Base-by-base conservation (phyloP, 2,113 vertebrate genomes). In the Athene noctua region DNA sequence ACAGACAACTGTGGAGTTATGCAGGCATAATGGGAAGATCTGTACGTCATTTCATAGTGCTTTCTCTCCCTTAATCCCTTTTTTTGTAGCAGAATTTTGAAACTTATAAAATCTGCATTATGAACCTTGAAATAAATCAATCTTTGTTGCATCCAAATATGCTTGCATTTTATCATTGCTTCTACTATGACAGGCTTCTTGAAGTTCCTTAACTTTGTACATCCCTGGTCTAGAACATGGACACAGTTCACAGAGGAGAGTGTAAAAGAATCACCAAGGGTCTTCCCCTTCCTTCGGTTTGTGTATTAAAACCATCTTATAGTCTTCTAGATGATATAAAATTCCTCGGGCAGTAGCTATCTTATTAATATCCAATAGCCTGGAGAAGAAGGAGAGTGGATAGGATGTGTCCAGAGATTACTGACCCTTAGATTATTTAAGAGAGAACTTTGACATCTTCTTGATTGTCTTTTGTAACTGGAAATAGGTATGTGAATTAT, bases 221-320 rank as follows among this genome's bases (percentile, higher is more conserved):
- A 27, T 0, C 0, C 17, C 4, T 46, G 5, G 11, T 44, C 30
- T 62, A 67, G 23, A 72, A 63, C 27, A n/a, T 8, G 9, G 12
- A 44, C 27, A n/a, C 27, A 52, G 32, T 14, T 62, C 12, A 42
- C 5, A 9, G 7, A 61, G 5, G 29, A 78, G 12, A 46, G 7
- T 32, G 6, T 29, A 25, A 38, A 54, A 55, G 29, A 79, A n/a
- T 27, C 8, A 27, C 1, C 0, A 2, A 63, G 3, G 5, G 13
- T 14, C 72, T 80, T 68, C 3, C 7, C 11, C 29, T 84, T 49
- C 11, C 29, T 84, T 49, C 15, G 57, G 3, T 5, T n/a, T 62
- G 13, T 38, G 8, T 49, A 57, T 51, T 61, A 65, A 90, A 52
- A 10, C 0, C 1, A 27, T 36, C 70, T 38, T 38, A 3, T 36